Evolutionary conservation across 2,888 invertebrate genomes (phyloP), one percentile per base, ranked within the genome.

Genomic region (Epinotia nisella): DNA sequence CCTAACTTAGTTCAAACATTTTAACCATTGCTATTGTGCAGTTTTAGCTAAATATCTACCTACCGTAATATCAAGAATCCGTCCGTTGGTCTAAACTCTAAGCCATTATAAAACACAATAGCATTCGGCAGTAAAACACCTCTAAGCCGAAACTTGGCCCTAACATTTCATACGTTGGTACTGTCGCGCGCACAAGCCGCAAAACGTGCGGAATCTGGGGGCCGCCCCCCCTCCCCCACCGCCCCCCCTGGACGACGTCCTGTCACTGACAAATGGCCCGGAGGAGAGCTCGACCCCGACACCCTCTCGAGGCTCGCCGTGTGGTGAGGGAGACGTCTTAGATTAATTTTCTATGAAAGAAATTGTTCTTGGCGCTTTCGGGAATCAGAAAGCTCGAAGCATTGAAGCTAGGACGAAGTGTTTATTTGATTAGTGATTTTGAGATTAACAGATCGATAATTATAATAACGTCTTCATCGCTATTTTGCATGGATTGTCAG

Each of bases 221-320:
- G 56, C 45, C 41, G 24, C 60, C 19, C 60, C 55, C 69, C 24
- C n/a, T 41, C 29, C 70, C 49, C 21, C 49, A 15, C 9, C 39
- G 1, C 1, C 29, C 67, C 41, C 45, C 59, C 82, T 82, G 81
- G 83, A 87, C 88, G 90, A 89, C 90, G 92, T 90, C 90, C 92
- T 92, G 92, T 90, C 92, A 92, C 92, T 92, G 93, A 93, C 93
- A 93, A 93, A 93, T 93, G 92, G 92, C 91, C 89, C 89, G 91
- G 87, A 90, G 92, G 89, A 90, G 90, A 88, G 85, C 87, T 87
- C 90, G 90, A 91, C 91, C 90, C 89, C 86, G 80, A 85, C 91
- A 90, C 92, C 92, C 92, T 89, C 89, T 87, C 82, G 79, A 85
- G 82, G 56, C 75, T 73, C 72, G 74, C 61, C 60, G 64, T 73